Base-by-base conservation (phyloP, 2,797 vertebrate species). In the Botia almorhae region DNA sequence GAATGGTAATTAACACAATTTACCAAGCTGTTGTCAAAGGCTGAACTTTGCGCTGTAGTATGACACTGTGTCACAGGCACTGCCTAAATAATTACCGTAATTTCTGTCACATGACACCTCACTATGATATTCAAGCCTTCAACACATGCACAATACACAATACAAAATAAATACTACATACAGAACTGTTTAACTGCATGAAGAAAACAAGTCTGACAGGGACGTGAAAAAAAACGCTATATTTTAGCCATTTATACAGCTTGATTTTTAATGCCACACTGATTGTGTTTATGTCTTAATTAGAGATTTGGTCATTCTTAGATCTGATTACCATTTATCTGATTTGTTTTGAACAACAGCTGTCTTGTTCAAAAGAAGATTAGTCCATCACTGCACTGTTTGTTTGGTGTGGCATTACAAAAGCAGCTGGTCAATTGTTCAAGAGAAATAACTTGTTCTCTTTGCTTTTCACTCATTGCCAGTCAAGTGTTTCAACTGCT, bases 271-370 rank as follows among this genome's bases (percentile, higher is more conserved):
- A 72, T n/a, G 33, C 46, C 33, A 80, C 63, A 64, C 10, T 17
- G 60, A 73, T 64, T 63, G 21, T 53, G 12, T 48, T 48, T 71
- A 43, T 43, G 69, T 65, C 60, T 80, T 65, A 80, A 80, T 80
- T 64, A 55, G 16, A 72, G 58, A 80, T 71, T 56, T 73, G 48
- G 29, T 72, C 33, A 64, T 55, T 72, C 60, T 55, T 14, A 72
- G 61, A 64, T 36, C 58, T 71, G 46, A 79, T 79, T 63, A 53
- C 3, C 11, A 7, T 26, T 26, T 26, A 26, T 26, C 36, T 80
- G 77, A 80, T 73, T 65, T 65, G 50, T 55, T 80, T 26, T 65
- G 60, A 80, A 80, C 29, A 72, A 36, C 77, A 72, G 50, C 69
- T 55, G 77, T 72, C 60, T 55, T 43, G 19, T 43, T 63, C 1